A percentile compares a stretch with the other conserved stretches of the same genome.
These are phyloP conservation scores for Crocallis elinguaria DNA, from an alignment of 2,888 invertebrate species.

Conservation along the genomic window DNA sequence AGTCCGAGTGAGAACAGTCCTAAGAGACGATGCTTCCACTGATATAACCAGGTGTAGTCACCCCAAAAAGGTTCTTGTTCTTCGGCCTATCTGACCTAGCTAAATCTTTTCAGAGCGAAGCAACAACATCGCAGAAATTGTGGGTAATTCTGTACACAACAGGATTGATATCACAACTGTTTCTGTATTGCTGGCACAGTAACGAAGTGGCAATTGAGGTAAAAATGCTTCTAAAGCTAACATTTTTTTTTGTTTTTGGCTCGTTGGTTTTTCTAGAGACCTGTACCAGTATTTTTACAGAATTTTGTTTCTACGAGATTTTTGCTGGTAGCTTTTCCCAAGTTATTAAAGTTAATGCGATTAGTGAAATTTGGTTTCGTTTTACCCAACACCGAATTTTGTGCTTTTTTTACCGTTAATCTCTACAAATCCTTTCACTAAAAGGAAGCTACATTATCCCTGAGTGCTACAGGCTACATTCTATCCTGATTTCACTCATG, in stretches of 20 bases:
- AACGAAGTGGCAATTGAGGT: slow-evolving; percentile 60
- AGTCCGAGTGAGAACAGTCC: no score
- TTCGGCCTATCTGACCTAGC: not conserved
- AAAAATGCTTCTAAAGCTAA: not conserved
- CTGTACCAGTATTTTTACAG: no score
- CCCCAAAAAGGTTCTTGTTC: not conserved
- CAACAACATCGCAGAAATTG: slow-evolving; percentile 55
- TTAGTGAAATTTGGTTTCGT: no score
- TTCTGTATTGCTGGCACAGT: slow-evolving; percentile 70
- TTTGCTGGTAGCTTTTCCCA: not conserved
- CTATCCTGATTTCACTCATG: no score
- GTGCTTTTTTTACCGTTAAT: no score
- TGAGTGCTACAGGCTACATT: no score
- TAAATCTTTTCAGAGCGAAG: slow-evolving; percentile 48
- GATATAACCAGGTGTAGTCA: not conserved
- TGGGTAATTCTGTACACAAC: slow-evolving; percentile 59
- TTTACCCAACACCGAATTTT: no score
- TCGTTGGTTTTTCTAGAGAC: not conserved
- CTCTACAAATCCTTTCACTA: no score
- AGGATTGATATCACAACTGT: slow-evolving; percentile 57
- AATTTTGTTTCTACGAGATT: not conserved
- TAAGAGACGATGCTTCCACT: no score
- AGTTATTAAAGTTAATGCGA: not conserved
- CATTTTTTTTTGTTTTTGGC: not conserved
- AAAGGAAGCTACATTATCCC: no score